phyloP scores from a whole-genome alignment of 2,113 vertebrate species.

The Tapirus terrestris region DNA sequence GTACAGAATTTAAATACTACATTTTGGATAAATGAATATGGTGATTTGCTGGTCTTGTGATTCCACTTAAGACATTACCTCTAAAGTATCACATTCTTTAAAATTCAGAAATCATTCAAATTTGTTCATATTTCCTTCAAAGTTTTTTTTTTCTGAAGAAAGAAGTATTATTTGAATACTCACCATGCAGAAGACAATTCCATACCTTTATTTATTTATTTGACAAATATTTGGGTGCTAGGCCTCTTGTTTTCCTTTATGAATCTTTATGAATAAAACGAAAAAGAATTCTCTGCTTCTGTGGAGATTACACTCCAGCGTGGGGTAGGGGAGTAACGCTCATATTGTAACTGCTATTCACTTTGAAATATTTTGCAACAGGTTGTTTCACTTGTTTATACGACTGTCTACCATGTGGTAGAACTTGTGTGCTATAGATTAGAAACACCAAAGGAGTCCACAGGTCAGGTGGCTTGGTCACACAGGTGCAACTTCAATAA shows the following conservation, averaged over 20 bases:
- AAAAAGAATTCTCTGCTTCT: not conserved
- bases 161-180: not conserved
- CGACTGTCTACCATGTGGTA: not conserved
- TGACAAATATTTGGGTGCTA: not conserved
- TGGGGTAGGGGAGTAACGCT: not conserved
- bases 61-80: not conserved
- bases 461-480: not conserved
- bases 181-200: not conserved
- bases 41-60: not conserved
- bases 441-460: not conserved
- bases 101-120: slow-evolving; percentile 20
- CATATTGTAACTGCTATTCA: not conserved
- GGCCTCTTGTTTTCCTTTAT: not conserved
- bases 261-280: not conserved
- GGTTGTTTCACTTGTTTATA: not conserved
- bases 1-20: not conserved
- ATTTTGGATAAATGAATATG: not conserved
- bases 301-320: not conserved
- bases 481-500: not conserved
- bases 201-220: not conserved
- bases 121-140: not conserved
- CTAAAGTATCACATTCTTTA: not conserved
- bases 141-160: not conserved
- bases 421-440: not conserved
- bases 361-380: not conserved